Evolutionary conservation across 2,888 invertebrate species (phyloP).

Genomic region (Hirtodrosophila cameraria): DNA sequence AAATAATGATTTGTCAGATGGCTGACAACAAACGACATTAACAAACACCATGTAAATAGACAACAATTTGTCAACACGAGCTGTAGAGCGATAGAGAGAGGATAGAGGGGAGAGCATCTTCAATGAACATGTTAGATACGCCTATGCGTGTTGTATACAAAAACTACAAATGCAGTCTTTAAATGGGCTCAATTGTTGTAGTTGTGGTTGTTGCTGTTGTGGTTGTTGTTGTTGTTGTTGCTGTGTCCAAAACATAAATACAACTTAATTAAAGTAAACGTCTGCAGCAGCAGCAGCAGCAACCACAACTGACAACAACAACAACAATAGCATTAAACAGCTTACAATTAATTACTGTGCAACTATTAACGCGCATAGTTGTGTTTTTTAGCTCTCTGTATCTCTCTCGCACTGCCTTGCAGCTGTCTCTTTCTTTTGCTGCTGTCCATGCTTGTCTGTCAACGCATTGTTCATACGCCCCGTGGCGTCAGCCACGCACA

Average conservation of each 20-base stretch:
- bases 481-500: slow-evolving; percentile 41
- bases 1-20: slow-evolving; percentile 69
- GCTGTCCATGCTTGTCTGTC: slow-evolving; percentile 34
- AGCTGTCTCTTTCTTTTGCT: background rate
- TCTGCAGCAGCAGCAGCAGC: slow-evolving; percentile 38
- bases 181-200: slow-evolving; percentile 46
- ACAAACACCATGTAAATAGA: slow-evolving; percentile 66
- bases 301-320: slow-evolving; percentile 17
- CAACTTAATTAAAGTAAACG: slow-evolving; percentile 76
- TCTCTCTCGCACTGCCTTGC: background rate
- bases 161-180: slow-evolving; percentile 31
- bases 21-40: slow-evolving; percentile 53
- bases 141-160: no score
- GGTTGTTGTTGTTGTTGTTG: slow-evolving; percentile 17
- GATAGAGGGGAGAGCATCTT: slow-evolving; percentile 1
- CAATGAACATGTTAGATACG: slow-evolving; percentile 6
- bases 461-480: slow-evolving; percentile 64
- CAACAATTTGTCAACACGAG: slow-evolving; percentile 66
- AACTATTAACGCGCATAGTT: slow-evolving; percentile 52
- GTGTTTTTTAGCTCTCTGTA: slow-evolving; percentile 7
- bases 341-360: slow-evolving; percentile 70
- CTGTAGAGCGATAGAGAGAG: background rate
- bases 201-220: slow-evolving; percentile 9
- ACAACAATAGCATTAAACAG: slow-evolving; percentile 55
- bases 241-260: slow-evolving; percentile 72